Base-by-base conservation (phyloP, 2,113 vertebrate species). In the Petrocephalus microphthalmus region DNA sequence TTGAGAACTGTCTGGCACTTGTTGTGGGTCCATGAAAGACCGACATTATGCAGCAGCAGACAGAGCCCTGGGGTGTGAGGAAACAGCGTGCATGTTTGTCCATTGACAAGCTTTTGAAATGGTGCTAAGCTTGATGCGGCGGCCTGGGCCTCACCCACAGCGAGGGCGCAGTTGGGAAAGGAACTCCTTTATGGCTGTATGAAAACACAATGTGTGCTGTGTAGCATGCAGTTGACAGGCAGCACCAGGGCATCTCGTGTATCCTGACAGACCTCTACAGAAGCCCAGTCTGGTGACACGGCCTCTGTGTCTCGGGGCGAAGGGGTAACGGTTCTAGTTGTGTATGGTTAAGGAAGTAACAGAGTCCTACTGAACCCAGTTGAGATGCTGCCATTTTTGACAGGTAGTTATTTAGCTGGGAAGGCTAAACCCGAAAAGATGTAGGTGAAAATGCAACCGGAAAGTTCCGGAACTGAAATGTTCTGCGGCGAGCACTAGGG, bases 1-100 rank as follows among this genome's bases (percentile, higher is more conserved):
- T 87, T 82, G 52, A 82, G 87, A 56, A 81, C 33, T 19, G 25
- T 56, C 20, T 88, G 67, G 25, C 51, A 52, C 67, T 74, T 74
- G n/a, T 25, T 51, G 87, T 13, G 51, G 57, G 2, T 10, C 42
- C 42, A 49, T 87, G 29, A 57, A 86, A 54, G 85, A 22, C 54
- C 11, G 8, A 52, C 10, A 53, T 78, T 87, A 53, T 87, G 87
- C 47, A 53, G 52, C 22, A 87, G 86, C 45, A 22, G 20, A 37
- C 47, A 78, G 64, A 52, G 10, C 53, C 81, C 78, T 1, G 45
- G 81, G 42, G 19, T n/a, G 22, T 49, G 56, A 87, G 57, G 86
- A 87, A 87, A 67, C 10, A 3, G 47, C 17, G 17, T 87, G 13
- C 29, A 29, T 87, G 67, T 54, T 78, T 78, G 64, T 74, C 74